Percentiles rank a stretch among this genome's conserved stretches.
phyloP scores from a whole-genome alignment of 1,140 invertebrate genomes.

The Eupristina koningsbergeri region DNA sequence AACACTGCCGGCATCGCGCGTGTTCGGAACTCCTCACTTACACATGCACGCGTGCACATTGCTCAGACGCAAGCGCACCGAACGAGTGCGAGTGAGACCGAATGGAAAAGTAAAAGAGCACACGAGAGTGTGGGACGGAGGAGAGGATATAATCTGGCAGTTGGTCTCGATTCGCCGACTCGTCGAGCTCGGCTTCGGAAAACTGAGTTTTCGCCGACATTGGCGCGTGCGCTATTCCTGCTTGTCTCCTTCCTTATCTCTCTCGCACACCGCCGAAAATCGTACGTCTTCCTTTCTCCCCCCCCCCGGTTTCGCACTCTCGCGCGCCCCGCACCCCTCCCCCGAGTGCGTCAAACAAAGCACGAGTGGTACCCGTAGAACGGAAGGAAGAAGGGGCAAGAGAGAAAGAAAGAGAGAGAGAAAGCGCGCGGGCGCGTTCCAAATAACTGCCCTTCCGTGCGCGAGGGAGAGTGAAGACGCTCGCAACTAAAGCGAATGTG shows the following conservation, averaged over 20 bases:
- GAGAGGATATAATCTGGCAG: too few relatives aligned
- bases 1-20: background rate
- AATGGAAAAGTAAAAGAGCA: background rate
- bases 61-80: background rate
- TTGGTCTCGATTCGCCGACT: slow-evolving; percentile 57
- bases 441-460: background rate
- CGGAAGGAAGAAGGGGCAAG: too few relatives aligned
- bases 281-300: background rate
- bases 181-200: slow-evolving; percentile 27
- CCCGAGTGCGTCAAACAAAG: background rate
- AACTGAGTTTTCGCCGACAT: background rate
- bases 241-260: background rate
- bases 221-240: background rate
- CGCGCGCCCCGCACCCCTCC: too few relatives aligned
- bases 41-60: background rate
- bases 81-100: background rate
- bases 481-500: background rate
- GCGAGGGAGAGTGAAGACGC: background rate
- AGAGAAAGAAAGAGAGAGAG: background rate
- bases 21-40: background rate
- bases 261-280: background rate
- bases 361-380: background rate
- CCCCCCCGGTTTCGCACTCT: slow-evolving; percentile 1
- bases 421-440: background rate
- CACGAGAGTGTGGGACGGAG: background rate